Evolutionary conservation across 2,113 vertebrate genomes (phyloP).

Genomic region (Oncorhynchus keta): DNA sequence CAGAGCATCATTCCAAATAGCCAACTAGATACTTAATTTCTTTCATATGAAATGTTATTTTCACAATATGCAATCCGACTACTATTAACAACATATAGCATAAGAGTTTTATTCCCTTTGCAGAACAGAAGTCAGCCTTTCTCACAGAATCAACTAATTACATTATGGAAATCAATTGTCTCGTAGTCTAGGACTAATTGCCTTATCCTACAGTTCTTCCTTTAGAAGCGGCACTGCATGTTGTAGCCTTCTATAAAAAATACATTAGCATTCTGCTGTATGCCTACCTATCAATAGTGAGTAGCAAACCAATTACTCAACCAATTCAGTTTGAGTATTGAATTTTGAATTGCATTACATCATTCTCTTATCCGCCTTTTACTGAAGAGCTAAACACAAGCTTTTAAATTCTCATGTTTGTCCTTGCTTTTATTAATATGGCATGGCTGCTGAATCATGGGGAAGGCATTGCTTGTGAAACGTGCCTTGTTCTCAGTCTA

Average conservation of each 20-base stretch:
- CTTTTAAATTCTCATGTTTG: slow-evolving; percentile 17
- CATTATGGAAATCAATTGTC: slow-evolving; percentile 18
- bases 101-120: slow-evolving; percentile 14
- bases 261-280: not conserved
- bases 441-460: slow-evolving; percentile 7
- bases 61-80: slow-evolving; percentile 9
- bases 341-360: no score
- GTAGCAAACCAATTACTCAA: not conserved
- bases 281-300: not conserved
- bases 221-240: no score
- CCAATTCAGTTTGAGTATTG: not conserved
- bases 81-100: slow-evolving; percentile 20
- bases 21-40: no score
- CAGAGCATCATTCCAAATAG: not conserved
- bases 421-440: slow-evolving; percentile 32
- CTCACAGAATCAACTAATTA: slow-evolving; percentile 7
- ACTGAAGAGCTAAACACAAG: not conserved
- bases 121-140: not conserved
- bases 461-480: slow-evolving; percentile 33
- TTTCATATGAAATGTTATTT: not conserved
- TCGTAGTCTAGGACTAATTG: not conserved
- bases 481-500: not conserved
- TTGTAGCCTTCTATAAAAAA: no score
- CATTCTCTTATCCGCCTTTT: slow-evolving; percentile 11
- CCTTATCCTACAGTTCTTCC: no score